These are phyloP conservation scores for Drosophila mayri DNA, from an alignment of 1,140 invertebrate species.

Conservation along the genomic window DNA sequence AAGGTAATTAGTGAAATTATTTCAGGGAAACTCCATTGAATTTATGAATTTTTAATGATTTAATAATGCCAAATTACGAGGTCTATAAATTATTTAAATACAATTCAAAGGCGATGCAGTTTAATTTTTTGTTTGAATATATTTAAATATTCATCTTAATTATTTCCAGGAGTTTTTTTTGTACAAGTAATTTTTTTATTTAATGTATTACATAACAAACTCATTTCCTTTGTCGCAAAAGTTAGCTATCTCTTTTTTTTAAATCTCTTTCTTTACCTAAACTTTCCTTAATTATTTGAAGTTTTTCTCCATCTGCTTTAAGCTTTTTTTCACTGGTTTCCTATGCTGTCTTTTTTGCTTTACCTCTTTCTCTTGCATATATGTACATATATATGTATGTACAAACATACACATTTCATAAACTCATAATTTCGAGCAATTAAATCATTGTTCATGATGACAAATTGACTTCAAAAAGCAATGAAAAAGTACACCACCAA, in stretches of 20 bases:
- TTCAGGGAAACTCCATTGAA: background rate
- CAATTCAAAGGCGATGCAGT: background rate
- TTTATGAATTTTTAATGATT: background rate
- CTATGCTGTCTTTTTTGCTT: conserved; percentile 11
- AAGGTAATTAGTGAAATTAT: background rate
- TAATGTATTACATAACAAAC: background rate
- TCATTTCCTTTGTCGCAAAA: conserved; percentile 1
- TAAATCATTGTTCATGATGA: conserved; percentile 65
- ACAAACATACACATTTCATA: conserved; percentile 34
- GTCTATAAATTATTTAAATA: background rate
- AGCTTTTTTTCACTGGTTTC: conserved; percentile 1
- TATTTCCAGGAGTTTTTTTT: background rate
- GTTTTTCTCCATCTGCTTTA: background rate
- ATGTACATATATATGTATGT: background rate
- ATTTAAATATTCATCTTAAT: background rate
- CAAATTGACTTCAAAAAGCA: conserved; percentile 59
- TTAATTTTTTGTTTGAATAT: background rate
- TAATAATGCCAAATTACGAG: background rate
- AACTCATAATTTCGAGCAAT: conserved; percentile 69
- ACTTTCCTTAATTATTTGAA: conserved; percentile 10
- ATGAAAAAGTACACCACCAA: conserved; percentile 36
- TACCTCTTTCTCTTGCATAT: conserved; percentile 15
- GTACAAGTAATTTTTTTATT: background rate
- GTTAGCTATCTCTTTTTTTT: background rate
- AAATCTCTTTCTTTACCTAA: background rate